Evolutionary conservation across 92 coral and sea anemone species (phyloP).

Genomic region (Chrysogorgia sp.): DNA sequence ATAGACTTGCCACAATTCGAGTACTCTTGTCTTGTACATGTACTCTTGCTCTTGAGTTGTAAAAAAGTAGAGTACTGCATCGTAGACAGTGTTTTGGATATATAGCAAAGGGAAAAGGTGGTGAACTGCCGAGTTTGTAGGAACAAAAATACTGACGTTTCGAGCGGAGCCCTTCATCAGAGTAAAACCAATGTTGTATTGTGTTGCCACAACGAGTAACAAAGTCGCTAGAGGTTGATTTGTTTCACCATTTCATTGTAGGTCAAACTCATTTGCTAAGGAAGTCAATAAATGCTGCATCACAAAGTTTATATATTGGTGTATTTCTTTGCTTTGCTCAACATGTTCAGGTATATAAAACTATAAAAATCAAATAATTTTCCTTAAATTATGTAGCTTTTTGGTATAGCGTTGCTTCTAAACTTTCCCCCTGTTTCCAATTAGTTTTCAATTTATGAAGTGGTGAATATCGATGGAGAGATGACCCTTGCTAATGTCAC

Average conservation of each 20-base stretch:
- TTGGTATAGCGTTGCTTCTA: not conserved
- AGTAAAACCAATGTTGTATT: too few species aligned
- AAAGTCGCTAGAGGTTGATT: too few species aligned
- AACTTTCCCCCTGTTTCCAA: not conserved
- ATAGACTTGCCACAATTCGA: too few species aligned
- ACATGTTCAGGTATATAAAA: slow-evolving; percentile 67
- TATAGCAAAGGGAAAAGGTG: too few species aligned
- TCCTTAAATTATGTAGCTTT: not conserved
- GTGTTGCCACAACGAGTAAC: too few species aligned
- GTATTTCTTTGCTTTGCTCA: slow-evolving; percentile 60
- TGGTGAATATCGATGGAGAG: slow-evolving; percentile 55
- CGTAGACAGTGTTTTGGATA: too few species aligned
- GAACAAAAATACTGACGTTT: too few species aligned
- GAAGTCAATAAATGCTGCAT: slow-evolving; percentile 54
- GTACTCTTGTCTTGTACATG: too few species aligned
- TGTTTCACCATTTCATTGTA: slow-evolving; percentile 18
- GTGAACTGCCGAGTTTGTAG: too few species aligned
- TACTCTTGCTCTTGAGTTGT: too few species aligned
- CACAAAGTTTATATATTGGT: slow-evolving; percentile 68
- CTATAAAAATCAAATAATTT: not conserved
- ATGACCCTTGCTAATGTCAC: slow-evolving; percentile 51
- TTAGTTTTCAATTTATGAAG: slow-evolving; percentile 92
- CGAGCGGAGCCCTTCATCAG: too few species aligned
- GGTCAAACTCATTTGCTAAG: slow-evolving; percentile 71
- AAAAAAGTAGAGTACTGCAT: too few species aligned